These are phyloP conservation scores for Copidosoma floridanum DNA, from an alignment of 1,140 invertebrate species.

Conservation along the genomic window DNA sequence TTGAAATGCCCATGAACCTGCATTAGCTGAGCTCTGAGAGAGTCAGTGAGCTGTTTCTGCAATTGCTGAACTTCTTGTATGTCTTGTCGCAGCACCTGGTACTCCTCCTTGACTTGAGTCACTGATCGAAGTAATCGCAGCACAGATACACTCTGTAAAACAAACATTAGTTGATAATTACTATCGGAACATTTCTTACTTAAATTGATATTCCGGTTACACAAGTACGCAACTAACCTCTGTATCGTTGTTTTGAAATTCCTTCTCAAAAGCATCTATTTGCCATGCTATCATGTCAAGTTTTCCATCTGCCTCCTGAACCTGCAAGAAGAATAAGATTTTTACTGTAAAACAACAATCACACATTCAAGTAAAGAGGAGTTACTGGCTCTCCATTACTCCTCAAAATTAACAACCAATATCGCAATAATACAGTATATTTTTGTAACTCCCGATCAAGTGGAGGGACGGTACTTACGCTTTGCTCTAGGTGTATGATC, in stretches of 20 bases:
- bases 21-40: conserved; percentile 52
- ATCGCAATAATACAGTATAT: too few relatives aligned
- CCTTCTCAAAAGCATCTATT: conserved; percentile 53
- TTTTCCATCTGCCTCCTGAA: conserved; percentile 51
- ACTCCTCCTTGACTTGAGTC: conserved; percentile 61
- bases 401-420: too few relatives aligned
- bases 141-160: conserved; percentile 52
- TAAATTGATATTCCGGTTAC: too few relatives aligned
- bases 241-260: conserved; percentile 48
- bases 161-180: not conserved
- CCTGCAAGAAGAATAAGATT: conserved; percentile 34
- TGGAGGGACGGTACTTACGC: too few relatives aligned
- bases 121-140: conserved; percentile 59
- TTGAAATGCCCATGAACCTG: conserved; percentile 54
- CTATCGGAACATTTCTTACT: conserved; percentile 6
- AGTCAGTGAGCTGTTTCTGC: conserved; percentile 61
- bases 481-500: conserved; percentile 45
- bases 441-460: too few relatives aligned
- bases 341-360: too few relatives aligned
- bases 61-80: conserved; percentile 61
- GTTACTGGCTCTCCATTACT: too few relatives aligned
- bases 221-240: conserved; percentile 44
- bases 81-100: conserved; percentile 60
- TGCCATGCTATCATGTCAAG: conserved; percentile 53
- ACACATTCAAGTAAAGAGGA: too few relatives aligned